Evolutionary conservation across 1,140 invertebrate species (phyloP).

Genomic region (Lepidurus couesii): DNA sequence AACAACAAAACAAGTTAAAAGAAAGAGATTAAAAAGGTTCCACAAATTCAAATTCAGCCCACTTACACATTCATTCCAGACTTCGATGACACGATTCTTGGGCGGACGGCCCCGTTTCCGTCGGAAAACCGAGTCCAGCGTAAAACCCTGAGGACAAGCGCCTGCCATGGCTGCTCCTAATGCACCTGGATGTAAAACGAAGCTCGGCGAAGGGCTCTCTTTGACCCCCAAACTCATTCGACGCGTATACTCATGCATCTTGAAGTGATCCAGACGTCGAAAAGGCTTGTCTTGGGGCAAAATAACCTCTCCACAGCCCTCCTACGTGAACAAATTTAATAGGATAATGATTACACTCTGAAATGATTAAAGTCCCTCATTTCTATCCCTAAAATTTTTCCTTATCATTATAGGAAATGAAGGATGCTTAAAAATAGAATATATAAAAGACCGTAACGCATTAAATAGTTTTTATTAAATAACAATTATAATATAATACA

Average conservation of each 20-base stretch:
- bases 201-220: not conserved
- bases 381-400: not conserved
- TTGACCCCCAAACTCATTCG: constrained; percentile 24
- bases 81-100: constrained; percentile 85
- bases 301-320: constrained; percentile 78
- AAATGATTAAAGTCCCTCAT: not conserved
- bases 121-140: constrained; percentile 78
- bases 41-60: constrained; percentile 8
- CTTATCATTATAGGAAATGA: not conserved
- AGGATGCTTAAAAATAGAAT: no score
- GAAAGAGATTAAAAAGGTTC: constrained; percentile 37
- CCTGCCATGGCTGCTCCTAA: not conserved
- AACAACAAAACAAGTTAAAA: constrained; percentile 22
- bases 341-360: constrained; percentile 33
- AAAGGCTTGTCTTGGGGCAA: constrained; percentile 76
- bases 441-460: no score
- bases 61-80: constrained; percentile 72
- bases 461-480: no score
- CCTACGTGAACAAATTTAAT: constrained; percentile 48
- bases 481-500: no score
- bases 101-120: constrained; percentile 83
- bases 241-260: constrained; percentile 67
- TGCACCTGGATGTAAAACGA: not conserved
- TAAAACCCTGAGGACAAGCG: constrained; percentile 24
- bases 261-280: constrained; percentile 79